A percentile compares a stretch with the other conserved stretches of the same genome.
Conservation (phyloP, 2,797 vertebrate species). For the Alauda arvensis region DNA sequence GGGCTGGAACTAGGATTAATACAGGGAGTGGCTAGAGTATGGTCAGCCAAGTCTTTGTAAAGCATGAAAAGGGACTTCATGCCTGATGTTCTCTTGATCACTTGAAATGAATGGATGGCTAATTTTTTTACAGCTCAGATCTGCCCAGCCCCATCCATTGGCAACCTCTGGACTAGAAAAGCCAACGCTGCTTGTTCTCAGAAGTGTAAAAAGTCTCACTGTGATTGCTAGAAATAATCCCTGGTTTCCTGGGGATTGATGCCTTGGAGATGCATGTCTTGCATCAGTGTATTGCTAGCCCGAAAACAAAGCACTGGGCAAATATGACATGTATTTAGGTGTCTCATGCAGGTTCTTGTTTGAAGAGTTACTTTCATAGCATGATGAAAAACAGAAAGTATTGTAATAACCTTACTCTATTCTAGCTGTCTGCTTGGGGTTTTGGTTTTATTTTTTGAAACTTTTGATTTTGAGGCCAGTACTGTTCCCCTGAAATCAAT, state of each 20-base stretch:
- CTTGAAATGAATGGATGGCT: background rate
- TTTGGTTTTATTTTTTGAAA: background rate
- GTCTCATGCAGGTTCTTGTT: background rate
- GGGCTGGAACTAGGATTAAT: background rate
- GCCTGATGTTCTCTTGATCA: background rate
- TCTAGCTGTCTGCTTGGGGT: background rate
- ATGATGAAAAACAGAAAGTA: background rate
- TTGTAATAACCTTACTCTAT: background rate
- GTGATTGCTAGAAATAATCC: background rate
- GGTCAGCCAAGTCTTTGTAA: background rate
- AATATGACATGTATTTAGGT: background rate
- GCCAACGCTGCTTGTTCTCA: background rate
- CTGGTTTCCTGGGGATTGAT: background rate
- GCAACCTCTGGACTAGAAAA: background rate
- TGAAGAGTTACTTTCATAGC: background rate
- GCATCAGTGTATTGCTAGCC: background rate
- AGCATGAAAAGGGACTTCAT: background rate
- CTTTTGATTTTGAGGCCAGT: background rate
- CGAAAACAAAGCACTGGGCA: background rate
- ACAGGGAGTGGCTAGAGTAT: background rate
- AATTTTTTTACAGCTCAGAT: background rate
- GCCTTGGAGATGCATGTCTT: background rate
- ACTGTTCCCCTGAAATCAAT: background rate
- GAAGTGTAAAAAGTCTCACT: background rate
- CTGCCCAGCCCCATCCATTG: background rate